Evolutionary conservation across 2,888 invertebrate genomes (phyloP).

Genomic region (Erebia ligea): DNA sequence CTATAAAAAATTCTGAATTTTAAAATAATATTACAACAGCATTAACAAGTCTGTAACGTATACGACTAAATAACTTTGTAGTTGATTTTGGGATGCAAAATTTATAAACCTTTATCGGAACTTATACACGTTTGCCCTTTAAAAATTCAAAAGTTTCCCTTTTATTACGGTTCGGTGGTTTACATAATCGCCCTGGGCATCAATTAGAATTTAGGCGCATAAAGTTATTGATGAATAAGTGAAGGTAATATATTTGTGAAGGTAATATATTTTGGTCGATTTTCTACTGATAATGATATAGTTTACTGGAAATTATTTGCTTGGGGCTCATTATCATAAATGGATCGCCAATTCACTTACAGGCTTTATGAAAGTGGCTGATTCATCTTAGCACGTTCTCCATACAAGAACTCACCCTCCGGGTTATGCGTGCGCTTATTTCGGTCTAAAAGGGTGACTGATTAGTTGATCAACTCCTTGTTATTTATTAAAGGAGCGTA

Average conservation of each 20-base stretch:
- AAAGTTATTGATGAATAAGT: neutral
- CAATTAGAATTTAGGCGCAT: neutral
- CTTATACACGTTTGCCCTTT: slow-evolving; percentile 2
- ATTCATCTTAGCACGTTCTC: no score
- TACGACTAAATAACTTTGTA: neutral
- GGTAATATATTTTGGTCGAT: no score
- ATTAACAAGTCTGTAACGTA: neutral
- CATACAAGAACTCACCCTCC: no score
- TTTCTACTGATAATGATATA: no score
- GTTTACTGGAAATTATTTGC: no score
- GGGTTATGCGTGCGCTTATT: no score
- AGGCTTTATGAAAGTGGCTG: no score
- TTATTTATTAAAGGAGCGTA: no score
- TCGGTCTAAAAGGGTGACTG: no score
- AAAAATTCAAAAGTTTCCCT: slow-evolving; percentile 10
- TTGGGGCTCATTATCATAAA: no score
- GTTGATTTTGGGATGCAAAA: neutral
- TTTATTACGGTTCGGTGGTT: neutral
- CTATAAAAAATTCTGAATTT: neutral
- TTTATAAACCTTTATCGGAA: slow-evolving; percentile 8
- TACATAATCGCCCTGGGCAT: neutral
- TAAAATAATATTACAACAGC: neutral
- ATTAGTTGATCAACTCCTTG: no score
- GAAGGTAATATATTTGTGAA: neutral
- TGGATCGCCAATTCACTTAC: no score